Evolutionary conservation across 2,888 invertebrate species (phyloP).

Genomic region (Macrosiphum euphorbiae): DNA sequence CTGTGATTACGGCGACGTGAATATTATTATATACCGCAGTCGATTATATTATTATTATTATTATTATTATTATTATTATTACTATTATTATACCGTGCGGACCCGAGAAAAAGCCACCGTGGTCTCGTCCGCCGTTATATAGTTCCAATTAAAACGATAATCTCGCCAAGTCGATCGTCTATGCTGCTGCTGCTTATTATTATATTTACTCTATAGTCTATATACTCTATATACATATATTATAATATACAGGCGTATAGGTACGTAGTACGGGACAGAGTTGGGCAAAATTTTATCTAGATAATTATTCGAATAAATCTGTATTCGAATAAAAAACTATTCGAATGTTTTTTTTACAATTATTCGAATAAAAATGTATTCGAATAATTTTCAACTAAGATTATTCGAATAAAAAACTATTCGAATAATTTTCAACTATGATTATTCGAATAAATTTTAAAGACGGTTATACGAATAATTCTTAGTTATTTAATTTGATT

Average conservation of each 20-base stretch:
- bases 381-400: no score
- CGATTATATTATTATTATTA: slow-evolving; percentile 7
- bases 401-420: no score
- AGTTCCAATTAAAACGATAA: slow-evolving; percentile 44
- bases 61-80: no score
- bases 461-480: no score
- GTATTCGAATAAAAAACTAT: no score
- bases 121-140: background rate
- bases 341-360: no score
- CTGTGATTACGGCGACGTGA: background rate
- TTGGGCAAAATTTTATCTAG: no score
- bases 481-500: no score
- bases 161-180: background rate
- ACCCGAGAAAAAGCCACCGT: background rate
- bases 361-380: no score
- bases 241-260: background rate
- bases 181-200: background rate
- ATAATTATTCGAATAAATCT: no score
- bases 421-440: no score
- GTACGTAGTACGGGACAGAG: background rate
- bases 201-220: background rate
- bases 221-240: background rate
- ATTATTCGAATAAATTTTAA: no score
- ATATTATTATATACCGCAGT: background rate
- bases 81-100: background rate